phyloP scores from a whole-genome alignment of 2,797 vertebrate species.

The Enteromius argenteus region DNA sequence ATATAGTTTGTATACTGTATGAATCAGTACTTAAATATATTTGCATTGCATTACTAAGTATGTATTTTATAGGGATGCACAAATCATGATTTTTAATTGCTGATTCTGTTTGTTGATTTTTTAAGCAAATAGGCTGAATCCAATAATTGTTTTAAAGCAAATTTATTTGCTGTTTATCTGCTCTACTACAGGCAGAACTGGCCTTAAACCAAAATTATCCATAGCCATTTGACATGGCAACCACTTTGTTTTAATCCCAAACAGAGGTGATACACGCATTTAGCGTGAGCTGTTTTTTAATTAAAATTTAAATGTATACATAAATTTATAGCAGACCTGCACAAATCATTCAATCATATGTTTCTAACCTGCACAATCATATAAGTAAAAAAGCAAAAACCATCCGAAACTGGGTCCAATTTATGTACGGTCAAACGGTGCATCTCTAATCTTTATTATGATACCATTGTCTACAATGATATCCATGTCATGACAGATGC shows the following conservation, averaged over 20 bases:
- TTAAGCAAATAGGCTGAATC: not conserved
- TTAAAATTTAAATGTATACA: not conserved
- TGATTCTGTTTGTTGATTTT: not conserved
- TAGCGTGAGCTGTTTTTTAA: not conserved
- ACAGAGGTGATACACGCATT: not conserved
- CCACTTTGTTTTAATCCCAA: no score
- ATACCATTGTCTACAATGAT: not conserved
- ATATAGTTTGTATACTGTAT: not conserved
- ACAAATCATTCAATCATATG: not conserved
- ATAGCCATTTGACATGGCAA: not conserved
- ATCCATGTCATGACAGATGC: slow-evolving; percentile 82
- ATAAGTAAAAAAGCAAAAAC: not conserved
- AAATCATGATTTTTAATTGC: no score
- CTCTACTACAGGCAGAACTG: not conserved
- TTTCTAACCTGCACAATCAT: not conserved
- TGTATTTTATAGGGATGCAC: no score
- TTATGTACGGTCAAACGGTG: not conserved
- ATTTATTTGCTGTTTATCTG: not conserved
- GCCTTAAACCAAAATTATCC: not conserved
- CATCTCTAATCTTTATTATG: not conserved
- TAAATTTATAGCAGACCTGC: not conserved
- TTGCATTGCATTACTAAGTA: no score
- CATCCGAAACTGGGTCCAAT: not conserved
- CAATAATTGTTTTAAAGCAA: not conserved
- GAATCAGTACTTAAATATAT: not conserved